These are phyloP conservation scores for Automeris io DNA, from an alignment of 2,888 invertebrate species.

Conservation along the genomic window DNA sequence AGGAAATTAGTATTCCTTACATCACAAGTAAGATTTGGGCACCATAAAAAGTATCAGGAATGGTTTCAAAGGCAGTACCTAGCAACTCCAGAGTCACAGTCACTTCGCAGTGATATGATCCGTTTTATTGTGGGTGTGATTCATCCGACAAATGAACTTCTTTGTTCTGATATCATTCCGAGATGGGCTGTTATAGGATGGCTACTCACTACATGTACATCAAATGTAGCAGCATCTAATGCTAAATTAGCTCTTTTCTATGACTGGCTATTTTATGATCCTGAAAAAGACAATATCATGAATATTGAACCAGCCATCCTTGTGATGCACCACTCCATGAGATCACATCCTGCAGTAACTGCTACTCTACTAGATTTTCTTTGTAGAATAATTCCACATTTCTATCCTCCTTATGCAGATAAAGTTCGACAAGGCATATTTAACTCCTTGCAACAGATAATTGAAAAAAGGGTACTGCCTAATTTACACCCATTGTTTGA, in stretches of 20 bases:
- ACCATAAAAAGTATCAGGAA: constrained; percentile 94
- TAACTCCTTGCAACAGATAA: constrained; percentile 88
- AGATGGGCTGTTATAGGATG: constrained; percentile 97
- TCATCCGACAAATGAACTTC: constrained; percentile 93
- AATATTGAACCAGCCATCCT: constrained; percentile 96
- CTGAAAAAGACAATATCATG: constrained; percentile 95
- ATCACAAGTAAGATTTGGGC: constrained; percentile 90
- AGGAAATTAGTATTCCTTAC: constrained; percentile 92
- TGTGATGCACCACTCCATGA: constrained; percentile 95
- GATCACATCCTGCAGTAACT: constrained; percentile 93
- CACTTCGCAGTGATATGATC: constrained; percentile 93
- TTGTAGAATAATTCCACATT: constrained; percentile 92
- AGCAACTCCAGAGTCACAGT: constrained; percentile 93
- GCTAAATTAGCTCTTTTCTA: constrained; percentile 94
- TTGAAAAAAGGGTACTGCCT: constrained; percentile 94
- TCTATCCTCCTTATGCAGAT: constrained; percentile 86
- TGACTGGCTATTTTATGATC: constrained; percentile 95
- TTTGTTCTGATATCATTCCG: constrained; percentile 96
- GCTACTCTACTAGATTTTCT: constrained; percentile 93
- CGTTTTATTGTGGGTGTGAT: constrained; percentile 95
- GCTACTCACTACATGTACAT: constrained; percentile 93
- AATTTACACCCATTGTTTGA: constrained; percentile 91
- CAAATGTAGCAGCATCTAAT: constrained; percentile 91
- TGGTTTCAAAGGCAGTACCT: constrained; percentile 96
- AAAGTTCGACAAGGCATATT: constrained; percentile 89